Percentiles rank a stretch among this genome's conserved stretches.
phyloP scores from a whole-genome alignment of 1,140 invertebrate species.

The Cryptotermes secundus region DNA sequence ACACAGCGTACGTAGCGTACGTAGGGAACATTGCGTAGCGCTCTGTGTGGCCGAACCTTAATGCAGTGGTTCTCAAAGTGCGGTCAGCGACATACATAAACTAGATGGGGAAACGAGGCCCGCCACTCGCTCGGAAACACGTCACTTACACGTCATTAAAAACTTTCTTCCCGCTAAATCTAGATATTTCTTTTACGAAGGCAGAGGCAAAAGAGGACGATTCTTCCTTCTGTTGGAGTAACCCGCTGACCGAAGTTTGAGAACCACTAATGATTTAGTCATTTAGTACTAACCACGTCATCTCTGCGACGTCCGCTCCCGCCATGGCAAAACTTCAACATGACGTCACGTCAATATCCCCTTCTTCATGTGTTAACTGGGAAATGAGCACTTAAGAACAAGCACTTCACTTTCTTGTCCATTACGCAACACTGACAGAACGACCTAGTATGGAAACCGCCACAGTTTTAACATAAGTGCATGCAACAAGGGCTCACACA shows the following conservation, averaged over 20 bases:
- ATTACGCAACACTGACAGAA: background rate
- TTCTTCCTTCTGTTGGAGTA: background rate
- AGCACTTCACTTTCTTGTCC: background rate
- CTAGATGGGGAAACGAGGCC: too few species aligned
- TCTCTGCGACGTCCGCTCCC: constrained; percentile 5
- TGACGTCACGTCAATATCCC: background rate
- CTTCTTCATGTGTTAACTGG: background rate
- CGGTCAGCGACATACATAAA: too few species aligned
- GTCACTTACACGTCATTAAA: too few species aligned
- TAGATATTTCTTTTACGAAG: background rate
- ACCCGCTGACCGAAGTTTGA: background rate
- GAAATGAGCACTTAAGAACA: background rate
- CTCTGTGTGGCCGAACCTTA: too few species aligned
- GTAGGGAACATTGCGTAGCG: too few species aligned
- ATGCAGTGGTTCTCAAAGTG: too few species aligned
- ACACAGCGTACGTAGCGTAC: too few species aligned
- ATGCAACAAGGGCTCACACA: too few species aligned
- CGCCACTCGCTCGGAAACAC: too few species aligned
- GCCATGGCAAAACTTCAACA: constrained; percentile 3
- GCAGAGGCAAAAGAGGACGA: background rate
- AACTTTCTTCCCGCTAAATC: background rate
- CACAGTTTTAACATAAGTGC: too few species aligned
- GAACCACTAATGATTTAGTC: background rate
- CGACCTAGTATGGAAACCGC: too few species aligned
- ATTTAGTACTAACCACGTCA: background rate